Evolutionary conservation across 1,140 invertebrate species (phyloP), one percentile per base, ranked within the genome.

Genomic region (Papilio machaon): DNA sequence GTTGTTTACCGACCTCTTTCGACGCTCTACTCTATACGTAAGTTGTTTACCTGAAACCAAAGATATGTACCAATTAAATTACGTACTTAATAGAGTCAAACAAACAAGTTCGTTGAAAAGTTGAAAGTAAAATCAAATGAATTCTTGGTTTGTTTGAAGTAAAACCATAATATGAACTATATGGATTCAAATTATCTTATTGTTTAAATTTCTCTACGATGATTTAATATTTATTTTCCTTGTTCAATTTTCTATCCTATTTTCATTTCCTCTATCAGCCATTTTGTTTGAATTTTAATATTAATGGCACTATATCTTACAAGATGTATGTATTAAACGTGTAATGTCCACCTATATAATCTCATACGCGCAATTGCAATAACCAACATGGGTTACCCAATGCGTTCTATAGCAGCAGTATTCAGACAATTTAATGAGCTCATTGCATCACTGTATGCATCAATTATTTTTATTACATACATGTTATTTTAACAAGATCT

Each of bases 1-100:
- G 73, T 82, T 85, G 84, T 84, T 84, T 82, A 86, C 85, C 81
- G 82, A 87, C 84, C 84, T 85, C 82, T 77, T 85, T 81, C 70
- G 64, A 47, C 30, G 38, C 81, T 75, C 73, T 23, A 54, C 47
- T 79, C 77, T 83, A 79, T 82, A 79, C 80, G 15, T 78, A 75
- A 79, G 73, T 84, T 89, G 87, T 89, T 89, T 89, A 89, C 87
- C 87, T 87, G 87, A 80, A 89, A 89, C 81, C 83, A 75, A 82
- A 84, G 74, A 83, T 84, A 85, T 82, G 82, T 82, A 83, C 43
- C 80, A 52, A 64, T 80, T 79, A 74, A 82, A 82, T 82, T 84
- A 81, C 76, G 23, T 76, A 52, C 19, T 75, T 49, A 23, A 30
- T 64, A 64, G 19, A 11, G 10, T 0, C 19, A 47, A 54, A 76